phyloP scores from a whole-genome alignment of 1,140 invertebrate species.

The Drosophila athabasca region DNA sequence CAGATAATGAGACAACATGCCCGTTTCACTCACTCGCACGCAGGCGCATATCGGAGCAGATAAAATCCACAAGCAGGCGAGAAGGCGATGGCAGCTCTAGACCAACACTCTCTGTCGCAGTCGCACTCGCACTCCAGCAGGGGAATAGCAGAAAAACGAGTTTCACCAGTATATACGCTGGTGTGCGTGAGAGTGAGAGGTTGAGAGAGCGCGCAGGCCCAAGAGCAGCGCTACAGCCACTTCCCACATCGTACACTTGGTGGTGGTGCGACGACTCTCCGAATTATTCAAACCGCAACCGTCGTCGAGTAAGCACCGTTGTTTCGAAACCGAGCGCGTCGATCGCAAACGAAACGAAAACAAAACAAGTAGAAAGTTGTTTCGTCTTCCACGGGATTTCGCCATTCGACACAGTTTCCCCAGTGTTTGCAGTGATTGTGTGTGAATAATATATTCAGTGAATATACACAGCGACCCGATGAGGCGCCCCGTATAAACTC shows the following conservation, averaged over 20 bases:
- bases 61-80: constrained; percentile 74
- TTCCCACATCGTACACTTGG: constrained; percentile 76
- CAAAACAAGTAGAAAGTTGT: constrained; percentile 30
- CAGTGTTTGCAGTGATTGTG: constrained; percentile 26
- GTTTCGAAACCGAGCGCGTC: constrained; percentile 54
- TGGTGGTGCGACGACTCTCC: constrained; percentile 55
- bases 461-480: constrained; percentile 29
- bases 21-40: constrained; percentile 38
- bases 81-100: constrained; percentile 48
- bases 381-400: background rate
- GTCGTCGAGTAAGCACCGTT: constrained; percentile 81
- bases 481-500: constrained; percentile 55
- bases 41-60: constrained; percentile 61
- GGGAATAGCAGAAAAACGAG: too few species aligned
- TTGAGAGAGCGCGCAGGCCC: constrained; percentile 5
- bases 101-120: constrained; percentile 19
- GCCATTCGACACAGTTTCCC: too few species aligned
- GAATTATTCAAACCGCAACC: constrained; percentile 79
- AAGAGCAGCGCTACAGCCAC: constrained; percentile 16
- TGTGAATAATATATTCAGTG: constrained; percentile 6
- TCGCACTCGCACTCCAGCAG: background rate
- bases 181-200: constrained; percentile 1
- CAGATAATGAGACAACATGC: constrained; percentile 13
- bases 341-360: constrained; percentile 45
- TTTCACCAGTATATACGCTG: too few species aligned